These are phyloP conservation scores for Macrocentrus cingulum DNA, from an alignment of 1,140 invertebrate species.

Conservation along the genomic window DNA sequence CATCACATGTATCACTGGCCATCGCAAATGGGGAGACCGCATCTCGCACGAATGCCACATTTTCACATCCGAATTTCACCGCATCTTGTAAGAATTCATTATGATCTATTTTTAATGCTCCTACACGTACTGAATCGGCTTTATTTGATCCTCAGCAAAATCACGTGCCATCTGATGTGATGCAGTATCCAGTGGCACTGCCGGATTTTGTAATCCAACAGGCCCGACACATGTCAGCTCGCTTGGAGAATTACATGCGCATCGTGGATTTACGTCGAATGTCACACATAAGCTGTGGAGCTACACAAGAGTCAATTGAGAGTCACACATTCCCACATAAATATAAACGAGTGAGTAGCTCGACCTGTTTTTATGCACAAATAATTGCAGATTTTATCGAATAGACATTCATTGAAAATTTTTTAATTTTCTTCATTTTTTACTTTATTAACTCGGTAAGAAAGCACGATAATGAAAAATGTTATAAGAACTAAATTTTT, in stretches of 20 bases:
- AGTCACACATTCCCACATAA: constrained; percentile 85
- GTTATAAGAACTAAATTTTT: too few species aligned
- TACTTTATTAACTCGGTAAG: too few species aligned
- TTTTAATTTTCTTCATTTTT: too few species aligned
- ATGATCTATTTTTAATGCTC: constrained; percentile 2
- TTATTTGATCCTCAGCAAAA: constrained; percentile 24
- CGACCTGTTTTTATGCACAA: too few species aligned
- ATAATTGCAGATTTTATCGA: too few species aligned
- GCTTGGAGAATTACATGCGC: constrained; percentile 60
- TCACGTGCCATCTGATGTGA: constrained; percentile 49
- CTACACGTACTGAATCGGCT: not conserved
- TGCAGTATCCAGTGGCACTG: constrained; percentile 56
- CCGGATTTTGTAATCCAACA: constrained; percentile 63
- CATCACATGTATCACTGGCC: constrained; percentile 68
- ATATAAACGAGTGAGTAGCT: constrained; percentile 69
- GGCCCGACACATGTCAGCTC: constrained; percentile 48
- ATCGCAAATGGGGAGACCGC: constrained; percentile 16
- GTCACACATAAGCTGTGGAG: constrained; percentile 65
- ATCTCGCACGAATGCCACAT: constrained; percentile 54
- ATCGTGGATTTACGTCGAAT: constrained; percentile 63
- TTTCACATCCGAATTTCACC: constrained; percentile 60
- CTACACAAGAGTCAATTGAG: constrained; percentile 76
- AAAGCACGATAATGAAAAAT: too few species aligned
- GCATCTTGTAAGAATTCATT: constrained; percentile 24
- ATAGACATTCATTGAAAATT: too few species aligned